Evolutionary conservation across 2,888 invertebrate genomes (phyloP).

Genomic region (Campopleginae sp.): DNA sequence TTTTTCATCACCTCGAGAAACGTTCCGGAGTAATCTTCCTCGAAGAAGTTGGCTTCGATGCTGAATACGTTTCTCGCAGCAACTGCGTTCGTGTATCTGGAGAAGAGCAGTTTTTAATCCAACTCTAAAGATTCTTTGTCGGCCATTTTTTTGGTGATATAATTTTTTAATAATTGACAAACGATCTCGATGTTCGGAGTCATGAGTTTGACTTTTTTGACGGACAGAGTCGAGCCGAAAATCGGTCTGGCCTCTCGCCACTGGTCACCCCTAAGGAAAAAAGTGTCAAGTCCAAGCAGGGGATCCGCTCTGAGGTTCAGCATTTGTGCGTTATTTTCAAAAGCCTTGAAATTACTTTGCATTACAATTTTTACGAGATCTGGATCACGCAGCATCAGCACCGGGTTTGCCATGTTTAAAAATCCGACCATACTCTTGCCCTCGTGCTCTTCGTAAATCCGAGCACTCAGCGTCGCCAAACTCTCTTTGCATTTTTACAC

Average conservation of each 20-base stretch:
- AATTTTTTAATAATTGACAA: constrained; percentile 49
- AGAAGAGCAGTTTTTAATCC: constrained; percentile 57
- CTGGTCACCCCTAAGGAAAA: constrained; percentile 70
- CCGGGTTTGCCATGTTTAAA: constrained; percentile 42
- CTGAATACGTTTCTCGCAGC: constrained; percentile 45
- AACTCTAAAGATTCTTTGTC: constrained; percentile 72
- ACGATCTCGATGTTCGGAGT: background rate
- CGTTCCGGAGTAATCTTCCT: constrained; percentile 2
- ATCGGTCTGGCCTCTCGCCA: constrained; percentile 73
- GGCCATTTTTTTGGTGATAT: constrained; percentile 12
- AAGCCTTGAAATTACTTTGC: constrained; percentile 26
- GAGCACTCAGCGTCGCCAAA: background rate
- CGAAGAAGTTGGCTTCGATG: constrained; percentile 52
- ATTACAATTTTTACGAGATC: constrained; percentile 59
- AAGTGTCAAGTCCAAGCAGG: constrained; percentile 74
- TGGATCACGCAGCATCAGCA: constrained; percentile 44
- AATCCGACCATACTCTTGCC: constrained; percentile 58
- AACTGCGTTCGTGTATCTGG: constrained; percentile 54
- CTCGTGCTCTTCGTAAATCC: background rate
- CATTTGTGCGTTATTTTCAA: constrained; percentile 29
- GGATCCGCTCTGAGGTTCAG: constrained; percentile 69
- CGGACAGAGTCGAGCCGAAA: constrained; percentile 63
- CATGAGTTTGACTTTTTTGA: constrained; percentile 52
- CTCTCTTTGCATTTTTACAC: background rate
- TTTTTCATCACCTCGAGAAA: constrained; percentile 50